Evolutionary conservation across 2,888 invertebrate species (phyloP), one percentile per base, ranked within the genome.

Genomic region (Amphipoea lucens): DNA sequence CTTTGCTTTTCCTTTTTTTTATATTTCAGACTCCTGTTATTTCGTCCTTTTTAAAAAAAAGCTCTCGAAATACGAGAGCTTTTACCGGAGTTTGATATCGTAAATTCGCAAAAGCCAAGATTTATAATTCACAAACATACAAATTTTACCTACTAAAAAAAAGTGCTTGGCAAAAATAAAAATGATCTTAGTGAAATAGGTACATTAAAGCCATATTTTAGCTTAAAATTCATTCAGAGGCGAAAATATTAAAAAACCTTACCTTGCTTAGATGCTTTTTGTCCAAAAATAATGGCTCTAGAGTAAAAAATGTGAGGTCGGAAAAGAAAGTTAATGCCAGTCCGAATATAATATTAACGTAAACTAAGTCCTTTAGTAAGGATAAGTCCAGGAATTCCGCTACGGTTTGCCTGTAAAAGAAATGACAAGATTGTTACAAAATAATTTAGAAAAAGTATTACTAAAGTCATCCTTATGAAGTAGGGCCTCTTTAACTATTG

Each of bases 341-440:
- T 63, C 98, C 98, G 57, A 98, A 92, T 73, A 97, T 97, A 79
- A 98, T 98, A 91, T 98, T 98, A 14, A 98, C 97, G 88, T 97
- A 98, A 51, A 97, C 96, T 29, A 97, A 96, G 86, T 98, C 97
- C 90, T 98, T 98, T 12, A 98, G 92, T 14, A 98, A 93, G 0
- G 97, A 97, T 80, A 98, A 92, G 90, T 98, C 98, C 54, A 98
- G 93, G 77, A 97, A 97, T 82, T 98, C 97, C 0, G 97, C 97
- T n/a, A 98, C 92, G 4, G 96, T 96, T 93, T 97, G 96, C 96
- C 97, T 97, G 92, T 74, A 96, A 95, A 74, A 73, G 20, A 81
- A 60, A 70, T 62, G 11, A 36, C 20, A 78, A 45, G 7, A 9
- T 48, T 73, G 6, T 65, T 54, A 65, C 9, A n/a, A 77, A 23